Percentiles rank a stretch among this genome's conserved stretches.
These are phyloP conservation scores for Alectoris magna DNA, from an alignment of 2,797 vertebrate genomes.

Conservation along the genomic window DNA sequence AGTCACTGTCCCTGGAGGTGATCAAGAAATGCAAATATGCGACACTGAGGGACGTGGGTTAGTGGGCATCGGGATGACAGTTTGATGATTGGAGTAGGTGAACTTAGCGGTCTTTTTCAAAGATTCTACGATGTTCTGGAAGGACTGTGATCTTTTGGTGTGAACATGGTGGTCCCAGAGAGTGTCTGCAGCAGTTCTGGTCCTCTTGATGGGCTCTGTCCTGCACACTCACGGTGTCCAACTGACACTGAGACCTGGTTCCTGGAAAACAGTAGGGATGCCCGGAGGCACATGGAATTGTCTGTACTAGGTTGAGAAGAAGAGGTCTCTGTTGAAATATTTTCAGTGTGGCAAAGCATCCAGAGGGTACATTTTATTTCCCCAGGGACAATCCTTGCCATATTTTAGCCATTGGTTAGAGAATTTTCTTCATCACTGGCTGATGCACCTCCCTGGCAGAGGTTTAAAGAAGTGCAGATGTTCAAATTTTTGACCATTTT, in stretches of 20 bases:
- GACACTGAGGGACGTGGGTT: too few species aligned
- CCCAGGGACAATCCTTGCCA: background rate
- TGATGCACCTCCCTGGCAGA: background rate
- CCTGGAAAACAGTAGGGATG: background rate
- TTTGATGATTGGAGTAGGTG: too few species aligned
- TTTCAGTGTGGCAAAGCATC: background rate
- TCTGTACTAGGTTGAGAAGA: background rate
- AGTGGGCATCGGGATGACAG: too few species aligned
- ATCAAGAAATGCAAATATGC: too few species aligned
- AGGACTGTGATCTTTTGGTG: rapidly evolving
- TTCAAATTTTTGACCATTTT: background rate
- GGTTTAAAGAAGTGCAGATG: background rate
- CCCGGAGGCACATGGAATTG: background rate
- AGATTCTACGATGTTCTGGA: too few species aligned
- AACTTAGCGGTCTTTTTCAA: too few species aligned
- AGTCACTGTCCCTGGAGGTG: too few species aligned
- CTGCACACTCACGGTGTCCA: background rate
- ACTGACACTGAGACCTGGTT: background rate
- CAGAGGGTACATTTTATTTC: background rate
- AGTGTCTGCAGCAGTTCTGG: background rate
- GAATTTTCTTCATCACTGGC: background rate
- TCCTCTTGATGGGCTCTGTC: background rate
- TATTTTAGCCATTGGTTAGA: background rate
- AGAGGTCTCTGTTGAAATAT: background rate
- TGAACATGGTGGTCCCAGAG: too few species aligned